Evolutionary conservation across 2,797 vertebrate species (phyloP).

Genomic region (Hipposideros larvatus): DNA sequence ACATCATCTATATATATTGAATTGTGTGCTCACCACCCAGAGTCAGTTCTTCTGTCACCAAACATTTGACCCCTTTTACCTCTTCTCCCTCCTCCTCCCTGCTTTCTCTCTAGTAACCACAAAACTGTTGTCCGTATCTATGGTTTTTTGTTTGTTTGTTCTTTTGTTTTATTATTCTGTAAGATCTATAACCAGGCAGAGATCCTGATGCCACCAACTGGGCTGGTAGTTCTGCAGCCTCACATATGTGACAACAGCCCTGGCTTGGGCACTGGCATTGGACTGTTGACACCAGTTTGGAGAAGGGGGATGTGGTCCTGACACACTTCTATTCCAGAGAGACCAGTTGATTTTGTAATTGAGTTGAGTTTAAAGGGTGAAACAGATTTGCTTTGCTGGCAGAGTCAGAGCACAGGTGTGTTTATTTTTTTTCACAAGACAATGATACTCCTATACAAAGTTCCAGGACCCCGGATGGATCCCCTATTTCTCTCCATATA

Average conservation of each 20-base stretch:
- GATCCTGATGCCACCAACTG: not conserved
- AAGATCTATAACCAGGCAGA: not conserved
- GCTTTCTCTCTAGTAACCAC: too few relatives aligned
- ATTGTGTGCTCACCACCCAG: too few relatives aligned
- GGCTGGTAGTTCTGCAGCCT: not conserved
- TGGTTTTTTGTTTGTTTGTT: not conserved
- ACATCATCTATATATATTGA: too few relatives aligned
- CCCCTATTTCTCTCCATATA: conserved; percentile 17
- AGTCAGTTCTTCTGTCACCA: too few relatives aligned
- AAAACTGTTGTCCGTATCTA: too few relatives aligned
- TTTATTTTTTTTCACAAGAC: conserved; percentile 73
- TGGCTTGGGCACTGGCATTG: not conserved
- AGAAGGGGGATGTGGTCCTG: not conserved
- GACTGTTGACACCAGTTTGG: conserved; percentile 43
- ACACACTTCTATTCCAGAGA: conserved; percentile 48
- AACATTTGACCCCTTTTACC: too few relatives aligned
- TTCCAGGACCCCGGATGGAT: conserved; percentile 67
- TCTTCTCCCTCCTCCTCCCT: too few relatives aligned
- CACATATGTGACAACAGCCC: not conserved
- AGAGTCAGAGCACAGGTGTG: conserved; percentile 72
- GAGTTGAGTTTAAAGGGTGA: conserved; percentile 76
- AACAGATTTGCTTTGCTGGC: conserved; percentile 78
- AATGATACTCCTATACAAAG: conserved; percentile 44
- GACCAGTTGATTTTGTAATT: conserved; percentile 67
- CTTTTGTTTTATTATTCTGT: not conserved